phyloP scores from a whole-genome alignment of 30 jellyfish, hydroid and myxozoan genomes.

The Chrysaora quinquecirrha region DNA sequence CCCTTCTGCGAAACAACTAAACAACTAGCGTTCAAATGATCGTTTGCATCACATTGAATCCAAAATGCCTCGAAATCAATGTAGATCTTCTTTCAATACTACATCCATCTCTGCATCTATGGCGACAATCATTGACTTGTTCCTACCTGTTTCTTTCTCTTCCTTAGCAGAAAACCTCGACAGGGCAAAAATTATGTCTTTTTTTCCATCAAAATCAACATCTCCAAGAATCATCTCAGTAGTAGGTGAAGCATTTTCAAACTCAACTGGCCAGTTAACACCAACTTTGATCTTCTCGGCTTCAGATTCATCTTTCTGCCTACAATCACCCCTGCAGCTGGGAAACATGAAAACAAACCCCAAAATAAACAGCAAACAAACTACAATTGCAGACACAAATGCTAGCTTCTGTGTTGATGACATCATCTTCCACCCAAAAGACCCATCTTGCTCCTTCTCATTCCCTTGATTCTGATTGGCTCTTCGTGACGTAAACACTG shows the following conservation, averaged over 20 bases:
- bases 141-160: too few relatives aligned
- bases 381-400: not conserved
- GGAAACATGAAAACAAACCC: constrained; percentile 28
- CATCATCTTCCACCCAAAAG: constrained; percentile 16
- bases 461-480: not conserved
- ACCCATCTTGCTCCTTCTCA: not conserved
- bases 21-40: constrained; percentile 28
- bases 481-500: not conserved
- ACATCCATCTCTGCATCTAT: constrained; percentile 43
- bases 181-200: constrained; percentile 20
- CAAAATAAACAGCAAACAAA: not conserved
- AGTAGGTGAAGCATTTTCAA: constrained; percentile 4
- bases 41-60: constrained; percentile 10
- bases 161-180: too few relatives aligned
- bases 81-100: constrained; percentile 10
- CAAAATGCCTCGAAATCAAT: constrained; percentile 24
- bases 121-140: constrained; percentile 21
- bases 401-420: constrained; percentile 17
- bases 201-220: constrained; percentile 26
- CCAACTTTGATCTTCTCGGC: not conserved
- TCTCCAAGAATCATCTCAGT: constrained; percentile 39
- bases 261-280: constrained; percentile 57
- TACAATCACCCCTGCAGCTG: constrained; percentile 25
- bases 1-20: constrained; percentile 28
- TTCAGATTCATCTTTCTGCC: not conserved